Evolutionary conservation across 2,888 invertebrate species (phyloP), one percentile per base, ranked within the genome.

Genomic region (Andrena minutula): DNA sequence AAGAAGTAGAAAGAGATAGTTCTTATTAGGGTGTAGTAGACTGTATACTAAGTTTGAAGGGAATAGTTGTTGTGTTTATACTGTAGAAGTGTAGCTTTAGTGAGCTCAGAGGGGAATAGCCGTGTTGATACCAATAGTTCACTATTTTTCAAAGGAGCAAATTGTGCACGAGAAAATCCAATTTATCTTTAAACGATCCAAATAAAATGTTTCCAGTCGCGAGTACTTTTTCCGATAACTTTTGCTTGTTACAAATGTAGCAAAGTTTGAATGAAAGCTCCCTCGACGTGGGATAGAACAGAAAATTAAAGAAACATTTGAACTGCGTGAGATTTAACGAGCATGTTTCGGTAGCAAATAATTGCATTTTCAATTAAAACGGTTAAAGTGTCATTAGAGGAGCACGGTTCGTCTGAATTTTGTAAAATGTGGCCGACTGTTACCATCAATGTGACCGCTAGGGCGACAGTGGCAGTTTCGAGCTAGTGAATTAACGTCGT

Each of bases 261-360:
- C 66, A 8, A n/a, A 5, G 28, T 35, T 26, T 12, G 23, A 2
- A n/a, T 7, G 10, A 23, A 73, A 53, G 4, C 5, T 7, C 1
- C 20, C 2, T 0, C 10, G 26, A 8, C 2, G 12, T 12, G 8
- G 12, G 2, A 23, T 4, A 16, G 8, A 32, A 8, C 10, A 58
- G 47, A 68, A 58, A 12, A 56, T 65, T 53, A 8, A 1, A n/a
- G 23, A 28, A 7, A 30, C 16, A 74, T 74, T 41, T 74, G n/a
- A n/a, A 47, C 47, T 12, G 20, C 23, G 41, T 2, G 56, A 6
- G 7, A 47, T 68, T 47, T 35, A 74, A 74, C 68, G 35, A 30
- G 51, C 16, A 3, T 23, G 35, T 41, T 30, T 30, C 12, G 5
- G 20, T 10, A 56, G 56, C 30, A 66, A 73, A 56, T 58, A 35